Evolutionary conservation across 1,140 invertebrate species (phyloP), one percentile per base, ranked within the genome.

Genomic region (Anagrus nilaparvatae): DNA sequence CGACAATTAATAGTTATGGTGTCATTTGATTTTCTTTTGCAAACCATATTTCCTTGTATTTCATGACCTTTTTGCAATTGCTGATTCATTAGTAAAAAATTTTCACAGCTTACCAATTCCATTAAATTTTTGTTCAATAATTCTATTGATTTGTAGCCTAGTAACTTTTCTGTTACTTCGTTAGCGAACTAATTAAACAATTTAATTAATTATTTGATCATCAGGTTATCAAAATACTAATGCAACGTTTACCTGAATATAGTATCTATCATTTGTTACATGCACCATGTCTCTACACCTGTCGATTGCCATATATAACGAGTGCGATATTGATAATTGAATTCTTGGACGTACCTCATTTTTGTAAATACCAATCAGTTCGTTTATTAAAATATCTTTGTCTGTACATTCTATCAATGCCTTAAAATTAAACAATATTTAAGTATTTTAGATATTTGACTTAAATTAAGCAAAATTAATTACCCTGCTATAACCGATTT

Each of bases 111-210:
- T 43, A 74, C 67, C 49, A 71, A 69, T 40, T 70, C 68, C 37
- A 57, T 61, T n/a, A 90, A 69, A 53, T 79, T 78, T 58, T 77
- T 79, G 21, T 84, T 85, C 9, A 83, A 65, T 29, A 90, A 71
- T 54, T 94, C 89, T 6, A 82, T 77, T 47, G 70, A 62, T 17
- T 76, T 73, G 67, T 81, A 86, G 2, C 84, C 85, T 33, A 87
- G 68, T 33, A 85, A 61, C 40, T 78, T 78, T 61, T 87, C 84
- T 63, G 78, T 82, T 2, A 84, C 74, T 54, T 78, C 77, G 62
- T 91, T 91, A 32, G 82, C 77, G 64, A 84, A 87, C 86, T 90
- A n/a, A n/a, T n/a, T n/a, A n/a, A n/a, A n/a, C n/a, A n/a, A n/a
- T 68, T 13, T 64, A 69, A 37, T 52, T 45, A 23, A 41, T 13